Conservation (phyloP, 2,113 vertebrate species). For the Aldabrachelys gigantea region DNA sequence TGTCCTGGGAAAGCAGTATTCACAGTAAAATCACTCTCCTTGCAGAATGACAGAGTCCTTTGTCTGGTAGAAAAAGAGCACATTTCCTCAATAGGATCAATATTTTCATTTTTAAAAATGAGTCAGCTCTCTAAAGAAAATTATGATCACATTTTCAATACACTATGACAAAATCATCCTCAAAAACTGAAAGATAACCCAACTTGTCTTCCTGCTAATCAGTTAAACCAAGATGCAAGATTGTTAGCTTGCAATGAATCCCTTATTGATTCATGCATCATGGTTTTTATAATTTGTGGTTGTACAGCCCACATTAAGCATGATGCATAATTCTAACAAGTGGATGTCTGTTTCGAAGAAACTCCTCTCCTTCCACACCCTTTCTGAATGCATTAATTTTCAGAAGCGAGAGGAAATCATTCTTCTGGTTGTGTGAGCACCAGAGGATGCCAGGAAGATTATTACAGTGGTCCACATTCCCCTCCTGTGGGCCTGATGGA, state of each 20-base stretch:
- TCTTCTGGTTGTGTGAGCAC: neutral
- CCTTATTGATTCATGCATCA: conserved; percentile 46
- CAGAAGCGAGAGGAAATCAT: neutral
- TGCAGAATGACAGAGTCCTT: neutral
- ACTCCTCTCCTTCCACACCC: neutral
- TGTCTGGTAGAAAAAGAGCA: neutral
- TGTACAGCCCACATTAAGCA: conserved; percentile 53
- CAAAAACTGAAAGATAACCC: conserved; percentile 46
- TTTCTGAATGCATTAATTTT: neutral
- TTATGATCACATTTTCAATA: conserved; percentile 11
- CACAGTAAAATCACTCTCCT: neutral
- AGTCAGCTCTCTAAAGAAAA: conserved; percentile 25
- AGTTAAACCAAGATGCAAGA: conserved; percentile 21
- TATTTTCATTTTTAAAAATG: conserved; percentile 34
- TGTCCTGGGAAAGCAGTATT: neutral
- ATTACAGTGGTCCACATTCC: neutral
- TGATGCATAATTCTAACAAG: conserved; percentile 58
- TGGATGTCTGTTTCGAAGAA: conserved; percentile 6
- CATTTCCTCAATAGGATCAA: neutral
- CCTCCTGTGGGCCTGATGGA: neutral
- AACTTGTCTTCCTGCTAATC: conserved; percentile 15
- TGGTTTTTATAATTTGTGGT: conserved; percentile 49
- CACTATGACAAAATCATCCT: neutral
- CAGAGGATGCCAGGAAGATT: neutral
- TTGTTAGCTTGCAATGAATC: conserved; percentile 31